Conservation (phyloP, 2,797 vertebrate genomes). For the Muraenolepis orangiensis region DNA sequence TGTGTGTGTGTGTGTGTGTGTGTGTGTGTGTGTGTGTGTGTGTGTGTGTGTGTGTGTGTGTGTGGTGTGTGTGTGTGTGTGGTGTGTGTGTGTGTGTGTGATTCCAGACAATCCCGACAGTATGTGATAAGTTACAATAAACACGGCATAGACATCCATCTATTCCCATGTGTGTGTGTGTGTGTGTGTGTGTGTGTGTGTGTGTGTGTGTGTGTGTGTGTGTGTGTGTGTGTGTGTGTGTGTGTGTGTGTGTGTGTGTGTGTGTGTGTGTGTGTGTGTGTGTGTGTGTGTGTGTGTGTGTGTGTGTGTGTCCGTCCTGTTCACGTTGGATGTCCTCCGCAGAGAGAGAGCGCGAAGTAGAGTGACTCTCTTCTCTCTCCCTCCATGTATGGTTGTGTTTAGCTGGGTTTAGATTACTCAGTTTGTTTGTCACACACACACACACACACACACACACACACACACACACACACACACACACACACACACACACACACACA, state of each 20-base stretch:
- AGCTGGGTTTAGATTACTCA: not conserved
- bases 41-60: not conserved
- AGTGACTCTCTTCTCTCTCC: not conserved
- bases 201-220: too few relatives aligned
- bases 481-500: too few relatives aligned
- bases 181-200: too few relatives aligned
- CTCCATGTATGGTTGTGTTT: conserved; percentile 72
- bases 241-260: not conserved
- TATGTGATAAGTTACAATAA: too few relatives aligned
- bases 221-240: too few relatives aligned
- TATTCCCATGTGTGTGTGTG: too few relatives aligned
- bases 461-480: too few relatives aligned
- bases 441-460: too few relatives aligned
- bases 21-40: not conserved
- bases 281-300: not conserved
- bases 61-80: not conserved
- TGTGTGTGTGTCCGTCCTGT: not conserved
- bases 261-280: not conserved
- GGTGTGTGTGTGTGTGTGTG: not conserved
- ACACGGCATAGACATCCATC: too few relatives aligned
- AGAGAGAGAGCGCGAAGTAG: too few relatives aligned
- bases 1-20: not conserved
- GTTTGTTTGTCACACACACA: not conserved
- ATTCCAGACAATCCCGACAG: too few relatives aligned
- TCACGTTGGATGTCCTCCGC: too few relatives aligned